Conservation (phyloP, 2,113 vertebrate genomes). For the Antidorcas marsupialis region DNA sequence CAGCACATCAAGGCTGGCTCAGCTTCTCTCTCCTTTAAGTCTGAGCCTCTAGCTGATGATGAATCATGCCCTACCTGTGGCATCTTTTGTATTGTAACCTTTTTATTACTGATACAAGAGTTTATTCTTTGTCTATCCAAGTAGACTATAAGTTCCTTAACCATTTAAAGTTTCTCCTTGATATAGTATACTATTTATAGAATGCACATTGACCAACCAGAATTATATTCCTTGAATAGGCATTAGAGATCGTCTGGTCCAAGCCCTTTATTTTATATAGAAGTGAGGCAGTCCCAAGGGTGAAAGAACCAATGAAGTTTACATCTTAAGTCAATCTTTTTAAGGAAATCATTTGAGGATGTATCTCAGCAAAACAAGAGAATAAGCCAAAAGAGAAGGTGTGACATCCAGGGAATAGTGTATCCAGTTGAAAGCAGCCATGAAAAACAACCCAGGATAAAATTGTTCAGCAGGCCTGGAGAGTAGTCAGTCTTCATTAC, state of each 20-base stretch:
- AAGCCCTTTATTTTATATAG: neutral
- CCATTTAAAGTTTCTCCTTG: constrained; percentile 33
- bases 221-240: neutral
- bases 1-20: neutral
- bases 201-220: neutral
- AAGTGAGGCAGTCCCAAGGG: neutral
- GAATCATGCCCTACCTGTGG: neutral
- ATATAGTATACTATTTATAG: neutral
- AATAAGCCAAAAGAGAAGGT: neutral
- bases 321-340: neutral
- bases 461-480: neutral
- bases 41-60: neutral
- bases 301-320: neutral
- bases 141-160: neutral
- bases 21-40: neutral
- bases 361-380: neutral
- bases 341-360: neutral
- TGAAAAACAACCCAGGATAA: neutral
- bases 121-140: neutral
- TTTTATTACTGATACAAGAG: neutral
- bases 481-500: neutral
- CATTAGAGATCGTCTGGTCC: neutral
- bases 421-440: neutral
- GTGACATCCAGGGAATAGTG: neutral
- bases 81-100: neutral